Percentiles rank a stretch among this genome's conserved stretches.
Evolutionary conservation across 1,140 invertebrate genomes (phyloP).

Genomic region (Bombus soroeensis): DNA sequence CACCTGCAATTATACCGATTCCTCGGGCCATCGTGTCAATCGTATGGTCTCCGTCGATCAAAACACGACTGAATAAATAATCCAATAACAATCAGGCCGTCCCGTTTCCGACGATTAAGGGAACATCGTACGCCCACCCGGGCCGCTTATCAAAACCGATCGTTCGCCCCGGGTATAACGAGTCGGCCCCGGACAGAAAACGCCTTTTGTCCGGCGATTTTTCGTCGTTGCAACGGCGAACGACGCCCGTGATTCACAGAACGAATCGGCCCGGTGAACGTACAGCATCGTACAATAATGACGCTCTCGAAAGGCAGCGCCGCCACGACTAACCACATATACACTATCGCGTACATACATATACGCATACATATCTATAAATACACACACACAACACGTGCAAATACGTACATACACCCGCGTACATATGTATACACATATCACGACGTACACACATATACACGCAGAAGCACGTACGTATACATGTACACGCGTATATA

Average conservation of each 20-base stretch:
- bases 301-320: slow-evolving; percentile 8
- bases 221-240: slow-evolving; percentile 26
- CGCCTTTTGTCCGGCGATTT: slow-evolving; percentile 43
- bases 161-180: slow-evolving; percentile 30
- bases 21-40: neutral
- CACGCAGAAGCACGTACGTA: neutral
- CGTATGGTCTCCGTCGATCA: neutral
- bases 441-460: too few species aligned
- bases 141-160: slow-evolving; percentile 44
- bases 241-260: slow-evolving; percentile 39
- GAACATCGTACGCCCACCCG: slow-evolving; percentile 40
- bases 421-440: too few species aligned
- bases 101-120: slow-evolving; percentile 31
- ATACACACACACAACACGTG: neutral
- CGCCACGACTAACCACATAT: neutral
- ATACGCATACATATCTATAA: neutral
- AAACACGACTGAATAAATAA: slow-evolving; percentile 11
- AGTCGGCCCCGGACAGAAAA: slow-evolving; percentile 31
- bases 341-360: neutral
- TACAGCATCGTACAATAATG: slow-evolving; percentile 27
- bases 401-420: neutral
- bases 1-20: slow-evolving; percentile 3
- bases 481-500: neutral
- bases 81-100: slow-evolving; percentile 29
- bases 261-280: slow-evolving; percentile 23